A percentile compares a stretch with the other conserved stretches of the same genome.
Conservation (phyloP, 2,113 vertebrate species). For the Narcine bancroftii region DNA sequence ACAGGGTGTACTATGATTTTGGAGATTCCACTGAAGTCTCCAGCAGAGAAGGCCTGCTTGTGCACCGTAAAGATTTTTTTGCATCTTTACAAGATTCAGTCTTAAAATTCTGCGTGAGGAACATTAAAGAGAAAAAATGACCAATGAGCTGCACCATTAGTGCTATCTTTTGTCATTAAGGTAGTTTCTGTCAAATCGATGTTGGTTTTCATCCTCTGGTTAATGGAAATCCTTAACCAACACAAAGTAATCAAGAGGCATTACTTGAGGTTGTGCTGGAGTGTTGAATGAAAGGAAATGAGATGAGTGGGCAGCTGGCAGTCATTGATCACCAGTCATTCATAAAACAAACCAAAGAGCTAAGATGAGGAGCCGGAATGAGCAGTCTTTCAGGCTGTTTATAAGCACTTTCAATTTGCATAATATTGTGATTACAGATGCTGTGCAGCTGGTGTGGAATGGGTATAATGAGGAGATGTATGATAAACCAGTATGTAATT, state of each 20-base stretch:
- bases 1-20: no score
- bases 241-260: conserved; percentile 46
- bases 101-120: not conserved
- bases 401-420: conserved; percentile 50
- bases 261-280: conserved; percentile 49
- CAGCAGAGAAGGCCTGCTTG: no score
- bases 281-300: conserved; percentile 51
- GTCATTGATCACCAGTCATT: conserved; percentile 51
- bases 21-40: no score
- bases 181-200: not conserved
- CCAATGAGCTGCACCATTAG: not conserved
- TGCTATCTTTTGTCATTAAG: no score
- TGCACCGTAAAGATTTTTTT: no score
- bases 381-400: conserved; percentile 47
- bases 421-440: conserved; percentile 50
- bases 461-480: conserved; percentile 43
- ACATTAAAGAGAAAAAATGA: not conserved
- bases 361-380: conserved; percentile 52
- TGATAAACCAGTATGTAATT: conserved; percentile 48
- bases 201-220: not conserved
- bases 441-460: conserved; percentile 43
- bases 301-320: conserved; percentile 59
- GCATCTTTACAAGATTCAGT: no score
- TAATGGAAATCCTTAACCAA: not conserved
- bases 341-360: conserved; percentile 56